phyloP scores from a whole-genome alignment of 2,888 invertebrate genomes.

The Corbicula japonica region DNA sequence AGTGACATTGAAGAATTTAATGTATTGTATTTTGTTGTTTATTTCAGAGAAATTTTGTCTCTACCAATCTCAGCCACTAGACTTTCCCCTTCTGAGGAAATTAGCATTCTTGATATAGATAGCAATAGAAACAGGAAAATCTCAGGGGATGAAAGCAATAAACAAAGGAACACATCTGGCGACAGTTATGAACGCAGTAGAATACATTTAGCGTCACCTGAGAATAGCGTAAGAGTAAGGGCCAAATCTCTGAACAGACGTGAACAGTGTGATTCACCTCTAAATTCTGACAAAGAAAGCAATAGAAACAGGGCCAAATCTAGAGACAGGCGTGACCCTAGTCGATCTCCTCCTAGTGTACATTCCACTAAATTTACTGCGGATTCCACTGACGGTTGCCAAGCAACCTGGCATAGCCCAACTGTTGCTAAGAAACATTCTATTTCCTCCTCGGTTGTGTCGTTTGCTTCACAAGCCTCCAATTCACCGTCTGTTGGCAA shows the following conservation, averaged over 20 bases:
- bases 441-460: background rate
- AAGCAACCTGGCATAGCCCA: background rate
- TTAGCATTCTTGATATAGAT: no score
- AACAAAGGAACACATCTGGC: no score
- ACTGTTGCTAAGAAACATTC: conserved; percentile 15
- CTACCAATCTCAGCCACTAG: conserved; percentile 18
- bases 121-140: no score
- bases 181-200: no score
- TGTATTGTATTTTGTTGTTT: no score
- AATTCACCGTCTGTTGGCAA: conserved; percentile 10
- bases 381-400: background rate
- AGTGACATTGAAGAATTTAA: no score
- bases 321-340: background rate
- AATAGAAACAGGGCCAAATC: background rate
- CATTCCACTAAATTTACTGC: background rate
- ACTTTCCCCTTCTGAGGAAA: conserved; percentile 6
- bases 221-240: no score
- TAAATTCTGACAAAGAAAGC: background rate
- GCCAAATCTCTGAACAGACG: no score
- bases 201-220: no score
- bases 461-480: background rate
- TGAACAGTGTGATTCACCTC: no score
- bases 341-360: conserved; percentile 5
- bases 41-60: conserved; percentile 24
- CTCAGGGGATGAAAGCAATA: background rate